Conservation (phyloP, 2,113 vertebrate genomes). For the Furnarius figulus region DNA sequence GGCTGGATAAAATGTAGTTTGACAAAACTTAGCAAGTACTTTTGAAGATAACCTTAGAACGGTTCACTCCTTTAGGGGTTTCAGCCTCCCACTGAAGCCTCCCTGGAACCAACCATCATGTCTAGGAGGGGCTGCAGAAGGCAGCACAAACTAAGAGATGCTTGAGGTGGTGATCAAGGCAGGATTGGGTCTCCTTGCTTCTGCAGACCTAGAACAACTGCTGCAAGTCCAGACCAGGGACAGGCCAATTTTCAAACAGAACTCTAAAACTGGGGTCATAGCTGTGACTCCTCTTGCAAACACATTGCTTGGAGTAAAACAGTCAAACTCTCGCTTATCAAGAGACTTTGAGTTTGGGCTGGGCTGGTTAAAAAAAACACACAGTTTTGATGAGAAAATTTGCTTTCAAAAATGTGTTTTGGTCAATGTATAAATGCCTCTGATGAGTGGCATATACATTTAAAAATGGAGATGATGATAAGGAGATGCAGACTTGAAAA, state of each 20-base stretch:
- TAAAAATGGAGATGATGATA: not conserved
- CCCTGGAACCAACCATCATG: not conserved
- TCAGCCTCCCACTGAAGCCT: not conserved
- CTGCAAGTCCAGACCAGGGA: not conserved
- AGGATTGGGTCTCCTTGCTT: not conserved
- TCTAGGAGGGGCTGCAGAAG: not conserved
- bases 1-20: not conserved
- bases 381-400: not conserved
- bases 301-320: not conserved
- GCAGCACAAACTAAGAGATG: too few species aligned
- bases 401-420: not conserved
- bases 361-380: not conserved
- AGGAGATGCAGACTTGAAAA: not conserved
- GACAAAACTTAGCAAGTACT: not conserved
- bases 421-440: not conserved
- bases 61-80: not conserved
- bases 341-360: not conserved
- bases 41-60: not conserved
- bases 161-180: fast-evolving
- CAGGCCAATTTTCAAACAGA: not conserved
- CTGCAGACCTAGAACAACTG: not conserved
- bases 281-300: not conserved
- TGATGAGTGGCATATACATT: not conserved
- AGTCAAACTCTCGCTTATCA: not conserved
- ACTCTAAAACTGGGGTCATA: not conserved